Conservation (phyloP, 2,113 vertebrate species). For the Galbula dea region DNA sequence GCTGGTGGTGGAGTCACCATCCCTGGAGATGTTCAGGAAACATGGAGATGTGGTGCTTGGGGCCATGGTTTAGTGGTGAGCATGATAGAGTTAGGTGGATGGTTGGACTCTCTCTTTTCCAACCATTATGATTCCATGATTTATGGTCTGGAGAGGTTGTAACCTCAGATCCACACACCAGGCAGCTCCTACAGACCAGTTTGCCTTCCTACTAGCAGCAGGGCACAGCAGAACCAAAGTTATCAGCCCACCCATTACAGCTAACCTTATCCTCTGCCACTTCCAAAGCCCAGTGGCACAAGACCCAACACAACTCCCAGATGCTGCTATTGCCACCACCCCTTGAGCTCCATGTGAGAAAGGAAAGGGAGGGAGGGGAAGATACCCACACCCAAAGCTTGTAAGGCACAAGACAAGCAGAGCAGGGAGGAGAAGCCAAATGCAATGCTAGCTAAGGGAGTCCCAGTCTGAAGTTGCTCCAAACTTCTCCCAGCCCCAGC, state of each 20-base stretch:
- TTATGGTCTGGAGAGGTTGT: background rate
- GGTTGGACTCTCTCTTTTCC: too few relatives aligned
- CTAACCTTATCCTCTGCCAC: background rate
- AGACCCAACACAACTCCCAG: background rate
- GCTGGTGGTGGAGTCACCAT: too few relatives aligned
- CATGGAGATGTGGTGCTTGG: too few relatives aligned
- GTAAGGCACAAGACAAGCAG: background rate
- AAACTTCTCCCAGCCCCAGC: background rate
- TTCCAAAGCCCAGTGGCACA: background rate
- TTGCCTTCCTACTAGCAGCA: background rate
- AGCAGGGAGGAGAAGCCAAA: background rate
- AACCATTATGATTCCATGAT: too few relatives aligned
- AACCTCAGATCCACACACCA: background rate
- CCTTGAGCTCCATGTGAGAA: background rate
- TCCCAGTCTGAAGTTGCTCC: background rate
- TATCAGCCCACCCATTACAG: background rate
- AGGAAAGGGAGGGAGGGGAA: background rate
- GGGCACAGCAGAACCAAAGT: background rate
- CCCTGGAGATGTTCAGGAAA: too few relatives aligned
- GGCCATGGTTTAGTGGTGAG: too few relatives aligned
- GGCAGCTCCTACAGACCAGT: background rate
- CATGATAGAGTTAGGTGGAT: too few relatives aligned
- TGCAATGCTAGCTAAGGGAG: conserved; percentile 2
- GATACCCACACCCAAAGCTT: background rate
- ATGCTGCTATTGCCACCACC: background rate